Conservation (phyloP, 2,888 invertebrate species). For the Melieria picta region DNA sequence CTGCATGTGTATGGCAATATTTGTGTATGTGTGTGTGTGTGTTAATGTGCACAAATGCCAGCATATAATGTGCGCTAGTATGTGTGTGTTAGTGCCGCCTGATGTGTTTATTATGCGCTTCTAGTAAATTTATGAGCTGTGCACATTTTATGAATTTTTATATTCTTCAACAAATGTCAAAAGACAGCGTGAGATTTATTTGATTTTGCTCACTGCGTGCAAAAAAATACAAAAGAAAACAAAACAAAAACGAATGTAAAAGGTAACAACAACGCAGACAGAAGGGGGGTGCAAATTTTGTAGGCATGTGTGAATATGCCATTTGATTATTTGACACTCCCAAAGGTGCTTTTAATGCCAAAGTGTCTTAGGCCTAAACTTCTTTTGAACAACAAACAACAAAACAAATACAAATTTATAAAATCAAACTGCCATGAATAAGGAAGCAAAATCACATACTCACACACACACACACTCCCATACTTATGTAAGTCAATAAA, state of each 20-base stretch:
- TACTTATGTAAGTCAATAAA: background rate
- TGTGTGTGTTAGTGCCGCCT: background rate
- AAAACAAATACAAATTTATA: constrained; percentile 3
- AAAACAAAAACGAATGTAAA: background rate
- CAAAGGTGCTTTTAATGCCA: constrained; percentile 22
- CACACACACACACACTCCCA: background rate
- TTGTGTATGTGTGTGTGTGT: background rate
- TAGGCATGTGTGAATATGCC: background rate
- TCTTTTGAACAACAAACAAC: background rate
- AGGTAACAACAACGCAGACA: background rate
- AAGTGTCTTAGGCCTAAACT: too few species aligned
- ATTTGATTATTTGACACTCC: constrained; percentile 9
- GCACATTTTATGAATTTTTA: background rate
- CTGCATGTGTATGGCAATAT: background rate
- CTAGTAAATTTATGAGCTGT: constrained; percentile 20
- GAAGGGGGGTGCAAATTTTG: background rate
- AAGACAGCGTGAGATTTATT: too few species aligned
- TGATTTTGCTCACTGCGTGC: background rate
- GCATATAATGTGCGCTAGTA: too few species aligned
- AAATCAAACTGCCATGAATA: constrained; percentile 10
- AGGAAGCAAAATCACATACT: background rate
- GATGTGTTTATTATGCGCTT: constrained; percentile 21
- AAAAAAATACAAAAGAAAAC: background rate
- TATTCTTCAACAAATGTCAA: background rate
- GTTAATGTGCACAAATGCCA: background rate